Conservation (phyloP, 2,797 vertebrate genomes). For the Botia almorhae region DNA sequence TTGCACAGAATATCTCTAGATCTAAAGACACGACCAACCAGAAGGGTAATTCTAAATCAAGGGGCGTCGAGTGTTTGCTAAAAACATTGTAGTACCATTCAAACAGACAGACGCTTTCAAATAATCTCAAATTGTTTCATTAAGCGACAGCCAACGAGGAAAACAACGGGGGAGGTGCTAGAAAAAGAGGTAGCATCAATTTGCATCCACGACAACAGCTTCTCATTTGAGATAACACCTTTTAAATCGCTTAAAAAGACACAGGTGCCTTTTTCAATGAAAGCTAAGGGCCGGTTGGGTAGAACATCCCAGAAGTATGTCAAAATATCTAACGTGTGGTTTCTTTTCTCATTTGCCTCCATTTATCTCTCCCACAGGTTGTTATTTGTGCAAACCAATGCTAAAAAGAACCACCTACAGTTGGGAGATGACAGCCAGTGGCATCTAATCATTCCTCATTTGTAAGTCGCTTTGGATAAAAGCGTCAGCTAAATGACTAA, state of each 20-base stretch:
- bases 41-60: slow-evolving; percentile 31
- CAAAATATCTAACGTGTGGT: background rate
- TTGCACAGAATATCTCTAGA: slow-evolving; percentile 27
- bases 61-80: slow-evolving; percentile 3
- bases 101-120: slow-evolving; percentile 14
- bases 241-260: slow-evolving; percentile 1
- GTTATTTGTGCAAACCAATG: background rate
- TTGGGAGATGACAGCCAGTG: slow-evolving; percentile 1
- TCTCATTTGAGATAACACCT: background rate
- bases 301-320: background rate
- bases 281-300: background rate
- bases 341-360: background rate
- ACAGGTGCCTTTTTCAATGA: slow-evolving; percentile 7
- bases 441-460: too few relatives aligned
- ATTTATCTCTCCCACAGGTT: background rate
- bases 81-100: background rate
- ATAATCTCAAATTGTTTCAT: slow-evolving; percentile 37
- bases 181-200: background rate
- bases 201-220: slow-evolving; percentile 11
- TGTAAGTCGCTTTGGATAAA: too few relatives aligned
- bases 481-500: too few relatives aligned
- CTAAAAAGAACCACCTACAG: slow-evolving; percentile 1
- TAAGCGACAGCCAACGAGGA: slow-evolving; percentile 20
- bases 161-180: background rate
- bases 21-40: background rate